phyloP scores from a whole-genome alignment of 2,888 invertebrate genomes.

The Hydroisotoma schaefferi region DNA sequence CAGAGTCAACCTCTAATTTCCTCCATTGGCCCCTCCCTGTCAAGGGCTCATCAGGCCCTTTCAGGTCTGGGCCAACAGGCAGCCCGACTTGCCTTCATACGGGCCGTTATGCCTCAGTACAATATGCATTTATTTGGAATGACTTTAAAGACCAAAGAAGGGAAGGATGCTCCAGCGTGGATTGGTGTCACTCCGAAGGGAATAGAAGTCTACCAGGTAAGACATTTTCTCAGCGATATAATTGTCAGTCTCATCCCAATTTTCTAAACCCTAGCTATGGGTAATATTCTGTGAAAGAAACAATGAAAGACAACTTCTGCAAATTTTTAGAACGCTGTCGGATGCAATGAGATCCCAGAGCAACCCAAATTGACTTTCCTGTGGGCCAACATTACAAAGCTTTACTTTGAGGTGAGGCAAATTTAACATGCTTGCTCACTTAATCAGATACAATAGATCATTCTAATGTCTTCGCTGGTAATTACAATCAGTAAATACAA shows the following conservation, averaged over 20 bases:
- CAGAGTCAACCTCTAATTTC: constrained; percentile 28
- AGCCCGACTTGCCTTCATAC: constrained; percentile 46
- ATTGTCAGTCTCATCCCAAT: not conserved
- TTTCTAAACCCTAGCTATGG: constrained; percentile 4
- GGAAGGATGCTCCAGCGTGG: constrained; percentile 64
- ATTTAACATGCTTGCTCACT: not conserved
- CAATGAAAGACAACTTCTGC: constrained; percentile 6
- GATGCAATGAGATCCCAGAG: constrained; percentile 46
- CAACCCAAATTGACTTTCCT: constrained; percentile 70
- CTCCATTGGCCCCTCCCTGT: constrained; percentile 31
- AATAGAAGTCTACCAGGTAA: constrained; percentile 72
- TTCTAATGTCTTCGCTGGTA: not conserved
- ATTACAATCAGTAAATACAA: not conserved
- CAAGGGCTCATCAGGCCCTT: constrained; percentile 44
- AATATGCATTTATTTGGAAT: constrained; percentile 48
- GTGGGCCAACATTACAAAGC: constrained; percentile 93
- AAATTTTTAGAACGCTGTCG: constrained; percentile 39
- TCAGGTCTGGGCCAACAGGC: constrained; percentile 42
- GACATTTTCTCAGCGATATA: too few relatives aligned
- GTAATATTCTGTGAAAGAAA: not conserved
- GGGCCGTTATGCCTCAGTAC: constrained; percentile 47
- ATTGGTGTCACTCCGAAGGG: constrained; percentile 89
- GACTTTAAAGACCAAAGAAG: constrained; percentile 57
- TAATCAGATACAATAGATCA: not conserved
- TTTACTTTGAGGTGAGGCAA: constrained; percentile 82